A percentile compares a stretch with the other conserved stretches of the same genome.
Evolutionary conservation across 1,140 invertebrate genomes (phyloP).

Genomic region (Drosophila burlai): DNA sequence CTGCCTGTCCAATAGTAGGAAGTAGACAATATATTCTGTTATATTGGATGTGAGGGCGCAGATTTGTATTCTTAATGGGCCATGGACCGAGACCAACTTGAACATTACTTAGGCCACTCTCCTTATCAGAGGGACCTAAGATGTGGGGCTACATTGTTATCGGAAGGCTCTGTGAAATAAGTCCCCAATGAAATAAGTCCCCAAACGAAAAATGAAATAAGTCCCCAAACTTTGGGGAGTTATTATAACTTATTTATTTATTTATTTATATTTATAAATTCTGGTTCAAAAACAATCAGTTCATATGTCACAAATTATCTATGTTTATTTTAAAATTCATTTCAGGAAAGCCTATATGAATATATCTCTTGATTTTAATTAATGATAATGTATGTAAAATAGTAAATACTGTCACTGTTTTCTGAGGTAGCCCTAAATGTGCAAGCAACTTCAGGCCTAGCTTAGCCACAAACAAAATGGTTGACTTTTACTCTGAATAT

Average conservation of each 20-base stretch:
- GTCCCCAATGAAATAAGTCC: no score
- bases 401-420: not conserved
- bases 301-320: no score
- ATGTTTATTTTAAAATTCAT: no score
- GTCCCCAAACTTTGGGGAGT: no score
- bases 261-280: no score
- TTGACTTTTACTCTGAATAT: slow-evolving; percentile 74
- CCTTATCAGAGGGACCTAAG: not conserved
- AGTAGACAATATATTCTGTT: slow-evolving; percentile 39
- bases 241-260: no score
- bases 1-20: slow-evolving; percentile 46
- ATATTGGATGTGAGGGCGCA: slow-evolving; percentile 25
- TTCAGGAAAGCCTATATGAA: no score
- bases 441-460: slow-evolving; percentile 58
- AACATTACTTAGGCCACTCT: slow-evolving; percentile 26
- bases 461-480: slow-evolving; percentile 60
- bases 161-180: no score
- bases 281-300: no score
- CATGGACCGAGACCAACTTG: slow-evolving; percentile 21
- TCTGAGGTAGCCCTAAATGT: slow-evolving; percentile 42
- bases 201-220: no score
- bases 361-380: not conserved
- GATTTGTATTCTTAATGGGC: slow-evolving; percentile 55
- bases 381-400: not conserved
- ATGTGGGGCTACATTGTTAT: slow-evolving; percentile 7